phyloP scores from a whole-genome alignment of 2,113 vertebrate species.

The Crotalus viridis region DNA sequence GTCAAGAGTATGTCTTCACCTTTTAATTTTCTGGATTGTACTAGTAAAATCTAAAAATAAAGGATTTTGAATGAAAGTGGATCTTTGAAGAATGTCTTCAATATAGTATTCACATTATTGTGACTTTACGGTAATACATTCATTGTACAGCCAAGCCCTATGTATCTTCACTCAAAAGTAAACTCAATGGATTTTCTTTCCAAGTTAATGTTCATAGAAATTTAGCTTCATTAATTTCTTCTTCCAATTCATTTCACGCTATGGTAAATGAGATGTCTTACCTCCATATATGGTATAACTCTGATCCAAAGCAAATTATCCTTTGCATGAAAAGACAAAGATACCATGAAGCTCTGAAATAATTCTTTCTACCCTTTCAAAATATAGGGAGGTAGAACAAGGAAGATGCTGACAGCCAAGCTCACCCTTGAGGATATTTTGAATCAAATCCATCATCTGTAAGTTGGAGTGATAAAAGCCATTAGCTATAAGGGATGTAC shows the following conservation, averaged over 20 bases:
- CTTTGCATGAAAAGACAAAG: neutral
- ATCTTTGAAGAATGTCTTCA: constrained; percentile 8
- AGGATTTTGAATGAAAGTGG: neutral
- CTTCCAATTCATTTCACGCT: neutral
- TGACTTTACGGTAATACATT: neutral
- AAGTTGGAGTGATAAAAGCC: constrained; percentile 61
- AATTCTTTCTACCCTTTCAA: constrained; percentile 45
- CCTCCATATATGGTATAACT: constrained; percentile 1
- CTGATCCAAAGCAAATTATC: constrained; percentile 5
- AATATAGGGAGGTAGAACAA: constrained; percentile 52
- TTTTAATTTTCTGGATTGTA: constrained; percentile 22
- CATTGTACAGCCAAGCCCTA: neutral
- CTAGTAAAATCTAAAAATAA: constrained; percentile 21
- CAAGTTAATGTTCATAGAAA: neutral
- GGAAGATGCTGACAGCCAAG: constrained; percentile 52
- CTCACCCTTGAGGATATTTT: constrained; percentile 61
- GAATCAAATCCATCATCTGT: constrained; percentile 65
- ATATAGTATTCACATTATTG: neutral
- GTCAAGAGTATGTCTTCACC: neutral
- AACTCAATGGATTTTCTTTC: neutral
- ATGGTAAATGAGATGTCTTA: constrained; percentile 6
- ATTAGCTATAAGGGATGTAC: constrained; percentile 55
- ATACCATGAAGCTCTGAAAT: constrained; percentile 9
- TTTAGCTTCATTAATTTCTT: neutral
- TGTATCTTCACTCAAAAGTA: neutral